Percentiles rank a stretch among this genome's conserved stretches.
phyloP scores from a whole-genome alignment of 37 sponge, comb jelly and placozoan genomes.

The Mnemiopsis leidyi region DNA sequence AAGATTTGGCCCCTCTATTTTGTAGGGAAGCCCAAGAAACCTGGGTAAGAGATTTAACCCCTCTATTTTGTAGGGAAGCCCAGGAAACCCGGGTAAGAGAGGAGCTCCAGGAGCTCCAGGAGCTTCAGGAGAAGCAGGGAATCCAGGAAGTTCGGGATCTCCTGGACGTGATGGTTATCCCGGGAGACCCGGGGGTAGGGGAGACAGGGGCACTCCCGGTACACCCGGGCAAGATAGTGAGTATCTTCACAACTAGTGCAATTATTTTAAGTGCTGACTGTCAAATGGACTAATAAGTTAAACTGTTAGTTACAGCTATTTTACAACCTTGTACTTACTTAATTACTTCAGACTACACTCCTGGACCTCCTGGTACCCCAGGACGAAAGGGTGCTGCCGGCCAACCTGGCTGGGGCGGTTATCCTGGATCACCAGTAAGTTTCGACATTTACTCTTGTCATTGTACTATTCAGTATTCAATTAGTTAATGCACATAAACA shows the following conservation, averaged over 20 bases:
- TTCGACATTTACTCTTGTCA: too few relatives aligned
- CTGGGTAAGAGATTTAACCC: too few relatives aligned
- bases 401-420: background rate
- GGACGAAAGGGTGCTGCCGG: background rate
- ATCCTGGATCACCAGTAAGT: background rate
- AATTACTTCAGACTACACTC: too few relatives aligned
- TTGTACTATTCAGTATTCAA: too few relatives aligned
- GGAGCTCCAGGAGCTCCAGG: constrained; percentile 11
- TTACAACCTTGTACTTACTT: too few relatives aligned
- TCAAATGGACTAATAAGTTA: too few relatives aligned
- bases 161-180: background rate
- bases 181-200: background rate
- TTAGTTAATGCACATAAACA: too few relatives aligned
- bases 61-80: constrained; percentile 5
- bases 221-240: background rate
- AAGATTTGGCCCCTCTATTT: too few relatives aligned
- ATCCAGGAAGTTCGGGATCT: background rate
- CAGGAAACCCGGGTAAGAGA: background rate
- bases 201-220: background rate
- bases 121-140: background rate
- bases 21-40: too few relatives aligned
- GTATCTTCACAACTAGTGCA: too few relatives aligned
- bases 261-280: too few relatives aligned
- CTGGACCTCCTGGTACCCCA: background rate
- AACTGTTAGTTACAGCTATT: too few relatives aligned